Percentiles rank a stretch among this genome's conserved stretches.
These are phyloP conservation scores for Cassiopea xamachana DNA, from an alignment of 30 jellyfish, hydroid and myxozoan species.

Conservation along the genomic window DNA sequence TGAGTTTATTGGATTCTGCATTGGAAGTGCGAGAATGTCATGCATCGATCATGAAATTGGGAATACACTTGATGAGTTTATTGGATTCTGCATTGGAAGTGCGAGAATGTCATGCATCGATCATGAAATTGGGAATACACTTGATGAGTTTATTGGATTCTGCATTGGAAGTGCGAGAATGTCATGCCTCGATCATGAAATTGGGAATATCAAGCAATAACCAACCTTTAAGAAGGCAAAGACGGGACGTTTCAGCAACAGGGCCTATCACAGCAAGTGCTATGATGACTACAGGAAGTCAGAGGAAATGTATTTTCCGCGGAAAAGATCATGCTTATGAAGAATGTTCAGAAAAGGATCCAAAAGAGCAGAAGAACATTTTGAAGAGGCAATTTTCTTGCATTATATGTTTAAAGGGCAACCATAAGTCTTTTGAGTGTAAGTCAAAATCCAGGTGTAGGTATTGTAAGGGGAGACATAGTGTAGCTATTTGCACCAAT, in stretches of 20 bases:
- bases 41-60: too few species aligned
- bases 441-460: constrained; percentile 9
- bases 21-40: too few species aligned
- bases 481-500: constrained; percentile 23
- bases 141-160: too few species aligned
- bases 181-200: constrained; percentile 8
- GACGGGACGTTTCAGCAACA: background rate
- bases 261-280: background rate
- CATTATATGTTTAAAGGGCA: constrained; percentile 10
- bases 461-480: constrained; percentile 40
- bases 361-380: constrained; percentile 21
- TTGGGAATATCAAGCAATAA: background rate
- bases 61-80: constrained; percentile 4
- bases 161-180: constrained; percentile 29
- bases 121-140: too few species aligned
- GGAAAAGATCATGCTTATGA: background rate
- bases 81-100: background rate
- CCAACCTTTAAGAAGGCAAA: background rate
- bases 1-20: constrained; percentile 15
- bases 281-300: background rate
- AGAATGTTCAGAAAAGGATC: background rate
- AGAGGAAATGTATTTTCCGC: background rate
- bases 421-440: constrained; percentile 32
- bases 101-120: too few species aligned
- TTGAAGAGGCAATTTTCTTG: background rate